Evolutionary conservation across 2,797 vertebrate species (phyloP), one percentile per base, ranked within the genome.

Genomic region (Urophycis tenuis): DNA sequence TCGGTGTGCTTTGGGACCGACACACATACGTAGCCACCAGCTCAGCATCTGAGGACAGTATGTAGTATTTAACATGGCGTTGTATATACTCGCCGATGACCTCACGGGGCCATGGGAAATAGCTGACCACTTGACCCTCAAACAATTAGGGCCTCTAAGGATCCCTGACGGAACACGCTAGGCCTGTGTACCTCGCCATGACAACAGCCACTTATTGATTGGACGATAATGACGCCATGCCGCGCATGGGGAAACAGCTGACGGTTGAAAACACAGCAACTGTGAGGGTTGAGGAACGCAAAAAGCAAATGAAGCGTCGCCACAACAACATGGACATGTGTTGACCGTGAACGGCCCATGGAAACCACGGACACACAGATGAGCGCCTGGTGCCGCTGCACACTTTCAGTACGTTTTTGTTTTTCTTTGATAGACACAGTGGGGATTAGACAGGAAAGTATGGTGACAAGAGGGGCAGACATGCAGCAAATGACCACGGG

Each of bases 41-140:
- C 72, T 81, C 79, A 80, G 84, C 67, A 80, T 78, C 80, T 87
- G 80, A 86, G 85, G 86, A 87, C 79, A 81, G 84, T 80, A 84
- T 88, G 90, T 80, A 89, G 89, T 89, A 91, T 91, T 91, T 91
- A 88, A 91, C 88, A 88, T 86, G 79, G 78, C 81, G 45, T 87
- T 88, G 86, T 86, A 92, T 83, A 87, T 72, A 80, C 88, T 89
- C 82, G 49, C 77, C 87, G 81, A 70, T 82, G 87, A 82, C 79
- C 82, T 89, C 25, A 85, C 91, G 85, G 85, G 72, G 34, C 75
- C 60, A 86, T 89, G 89, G 85, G 83, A 91, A 90, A 91, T 91
- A 89, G 81, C 85, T 89, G 85, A 85, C 86, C 83, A 82, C 82
- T 84, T 87, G 85, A 87, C 86, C 87, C 86, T 81, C 73, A 71